These are phyloP conservation scores for Castor canadensis DNA, from an alignment of 2,113 vertebrate genomes.

Conservation along the genomic window DNA sequence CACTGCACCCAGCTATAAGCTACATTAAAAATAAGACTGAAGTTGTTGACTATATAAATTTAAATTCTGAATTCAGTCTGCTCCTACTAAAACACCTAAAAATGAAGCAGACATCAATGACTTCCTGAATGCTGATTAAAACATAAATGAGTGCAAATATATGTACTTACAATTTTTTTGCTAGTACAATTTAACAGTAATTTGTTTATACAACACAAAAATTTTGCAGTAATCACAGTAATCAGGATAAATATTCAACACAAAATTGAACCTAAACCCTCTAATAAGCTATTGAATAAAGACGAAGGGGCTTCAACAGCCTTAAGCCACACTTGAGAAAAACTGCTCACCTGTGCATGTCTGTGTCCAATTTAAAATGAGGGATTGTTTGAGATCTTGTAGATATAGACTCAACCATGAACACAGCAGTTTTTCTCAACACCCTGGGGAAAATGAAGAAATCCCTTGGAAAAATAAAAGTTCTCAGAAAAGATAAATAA, in stretches of 20 bases:
- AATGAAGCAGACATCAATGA: not conserved
- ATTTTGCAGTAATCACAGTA: no score
- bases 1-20: no score
- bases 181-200: not conserved
- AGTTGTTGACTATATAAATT: not conserved
- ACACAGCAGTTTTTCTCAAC: constrained; percentile 56
- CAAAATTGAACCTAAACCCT: no score
- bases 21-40: not conserved
- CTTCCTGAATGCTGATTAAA: not conserved
- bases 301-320: not conserved
- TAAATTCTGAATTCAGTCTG: not conserved
- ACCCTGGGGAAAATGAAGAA: constrained; percentile 52
- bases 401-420: constrained; percentile 58
- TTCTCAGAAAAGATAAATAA: constrained; percentile 50
- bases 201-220: constrained; percentile 7
- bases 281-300: no score
- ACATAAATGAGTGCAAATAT: not conserved
- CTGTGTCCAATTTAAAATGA: constrained; percentile 60
- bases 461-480: constrained; percentile 63
- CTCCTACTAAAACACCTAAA: not conserved
- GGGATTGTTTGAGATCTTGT: constrained; percentile 50
- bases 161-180: not conserved
- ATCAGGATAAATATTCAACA: no score
- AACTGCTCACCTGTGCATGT: not conserved
- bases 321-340: not conserved